Evolutionary conservation across 2,797 vertebrate genomes (phyloP).

Genomic region (Glyptemys insculpta): DNA sequence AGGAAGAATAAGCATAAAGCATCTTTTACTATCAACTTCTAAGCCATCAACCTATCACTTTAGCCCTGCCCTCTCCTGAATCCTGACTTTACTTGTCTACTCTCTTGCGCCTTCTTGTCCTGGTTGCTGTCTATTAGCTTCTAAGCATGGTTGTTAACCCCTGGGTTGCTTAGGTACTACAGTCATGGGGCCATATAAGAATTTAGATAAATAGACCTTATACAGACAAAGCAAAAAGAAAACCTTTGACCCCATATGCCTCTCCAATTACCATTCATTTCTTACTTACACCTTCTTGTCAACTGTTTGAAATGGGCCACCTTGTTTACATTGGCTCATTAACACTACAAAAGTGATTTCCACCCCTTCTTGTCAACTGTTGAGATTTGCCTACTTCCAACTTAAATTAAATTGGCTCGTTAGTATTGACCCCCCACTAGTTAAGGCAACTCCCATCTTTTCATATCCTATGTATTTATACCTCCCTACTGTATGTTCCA

Average conservation of each 20-base stretch:
- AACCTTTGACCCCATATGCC: neutral
- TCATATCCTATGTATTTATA: too few species aligned
- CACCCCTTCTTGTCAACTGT: too few species aligned
- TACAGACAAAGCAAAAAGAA: neutral
- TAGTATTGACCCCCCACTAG: too few species aligned
- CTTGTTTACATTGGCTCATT: too few species aligned
- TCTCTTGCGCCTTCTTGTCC: neutral
- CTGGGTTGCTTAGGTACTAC: neutral
- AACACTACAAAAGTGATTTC: too few species aligned
- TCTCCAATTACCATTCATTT: neutral
- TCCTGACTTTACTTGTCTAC: neutral
- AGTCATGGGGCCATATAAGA: neutral
- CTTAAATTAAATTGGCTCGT: too few species aligned
- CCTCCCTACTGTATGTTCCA: too few species aligned
- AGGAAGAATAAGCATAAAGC: neutral
- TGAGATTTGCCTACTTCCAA: too few species aligned
- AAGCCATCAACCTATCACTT: neutral
- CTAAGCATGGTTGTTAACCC: fast-evolving
- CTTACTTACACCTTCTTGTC: neutral
- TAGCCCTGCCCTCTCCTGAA: fast-evolving
- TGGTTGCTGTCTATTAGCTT: neutral
- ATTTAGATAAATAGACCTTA: neutral
- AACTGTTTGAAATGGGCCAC: too few species aligned
- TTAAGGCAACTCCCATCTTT: too few species aligned
- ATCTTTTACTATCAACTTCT: neutral